phyloP scores from a whole-genome alignment of 1,140 invertebrate genomes.

The Drosophila malerkotliana region DNA sequence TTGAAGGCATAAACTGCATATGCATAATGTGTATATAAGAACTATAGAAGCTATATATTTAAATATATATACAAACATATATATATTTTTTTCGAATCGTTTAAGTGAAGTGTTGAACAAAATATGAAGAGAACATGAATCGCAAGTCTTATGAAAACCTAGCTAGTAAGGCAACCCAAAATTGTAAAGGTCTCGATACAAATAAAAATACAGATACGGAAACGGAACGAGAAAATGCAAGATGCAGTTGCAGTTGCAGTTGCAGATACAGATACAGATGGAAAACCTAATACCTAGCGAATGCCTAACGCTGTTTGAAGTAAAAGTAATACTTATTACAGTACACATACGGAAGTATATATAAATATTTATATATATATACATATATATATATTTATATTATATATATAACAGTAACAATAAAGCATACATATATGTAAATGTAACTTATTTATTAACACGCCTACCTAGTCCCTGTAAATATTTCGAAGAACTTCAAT shows the following conservation, averaged over 20 bases:
- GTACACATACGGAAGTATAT: not conserved
- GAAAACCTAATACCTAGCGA: constrained; percentile 30
- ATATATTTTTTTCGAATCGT: constrained; percentile 70
- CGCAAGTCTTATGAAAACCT: constrained; percentile 82
- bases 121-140: constrained; percentile 67
- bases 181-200: constrained; percentile 62
- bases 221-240: not conserved
- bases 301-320: constrained; percentile 30
- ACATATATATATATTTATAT: constrained; percentile 24
- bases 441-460: constrained; percentile 62
- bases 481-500: not conserved
- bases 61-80: constrained; percentile 22
- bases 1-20: constrained; percentile 17
- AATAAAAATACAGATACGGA: constrained; percentile 23
- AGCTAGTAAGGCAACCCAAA: constrained; percentile 70
- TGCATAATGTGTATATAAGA: constrained; percentile 42
- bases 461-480: not conserved
- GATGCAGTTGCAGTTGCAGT: not conserved
- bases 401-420: constrained; percentile 19
- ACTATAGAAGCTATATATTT: constrained; percentile 20
- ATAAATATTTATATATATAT: constrained; percentile 19
- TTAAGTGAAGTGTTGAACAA: constrained; percentile 71
- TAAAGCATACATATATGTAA: constrained; percentile 28
- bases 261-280: constrained; percentile 11
- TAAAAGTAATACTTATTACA: constrained; percentile 34